Base-by-base conservation (phyloP, 2,888 invertebrate genomes). In the Drosophila flavopinicola region DNA sequence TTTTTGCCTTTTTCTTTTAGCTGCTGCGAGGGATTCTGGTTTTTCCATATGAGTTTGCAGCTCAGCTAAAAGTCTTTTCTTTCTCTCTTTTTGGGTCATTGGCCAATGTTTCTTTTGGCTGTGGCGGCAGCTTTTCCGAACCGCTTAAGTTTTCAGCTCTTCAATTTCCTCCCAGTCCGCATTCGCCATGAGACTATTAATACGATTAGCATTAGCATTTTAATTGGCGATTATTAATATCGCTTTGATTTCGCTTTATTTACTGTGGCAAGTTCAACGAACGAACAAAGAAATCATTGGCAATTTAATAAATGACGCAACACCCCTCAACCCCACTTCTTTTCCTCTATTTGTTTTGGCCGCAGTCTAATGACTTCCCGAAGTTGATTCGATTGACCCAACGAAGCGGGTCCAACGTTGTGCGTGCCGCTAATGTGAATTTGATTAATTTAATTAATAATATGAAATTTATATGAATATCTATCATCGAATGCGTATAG, bases 391-490 rank as follows among this genome's bases (percentile, higher is more conserved):
- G 49, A 60, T 66, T 60, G 65, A 42, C 51, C 52, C 47, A 64
- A 47, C 41, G 49, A 44, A 37, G 20, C 27, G 17, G 25, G 27
- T 13, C 13, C 13, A 45, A 10, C 20, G 30, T 37, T 44, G 48
- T 63, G 67, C 76, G 79, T 75, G 78, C 72, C 63, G 63, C 66
- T 79, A 85, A 79, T 79, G 84, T 78, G 66, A 63, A 68, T 80
- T 84, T 86, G 69, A 86, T 80, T 86, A 80, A 80, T 86, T 86
- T 69, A 80, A 86, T 86, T 80, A 84, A 84, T 86, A 80, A 66
- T 73, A 63, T 60, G 24, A 48, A 42, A 51, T 52, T 52, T 66
- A 48, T 66, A 48, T 69, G 68, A 38, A 59, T 65, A 79, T 66
- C 57, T 39, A 65, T 63, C 32, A 63, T 44, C 38, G 30, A 27